Base-by-base conservation (phyloP, 2,888 invertebrate genomes). In the Tachina lurida region DNA sequence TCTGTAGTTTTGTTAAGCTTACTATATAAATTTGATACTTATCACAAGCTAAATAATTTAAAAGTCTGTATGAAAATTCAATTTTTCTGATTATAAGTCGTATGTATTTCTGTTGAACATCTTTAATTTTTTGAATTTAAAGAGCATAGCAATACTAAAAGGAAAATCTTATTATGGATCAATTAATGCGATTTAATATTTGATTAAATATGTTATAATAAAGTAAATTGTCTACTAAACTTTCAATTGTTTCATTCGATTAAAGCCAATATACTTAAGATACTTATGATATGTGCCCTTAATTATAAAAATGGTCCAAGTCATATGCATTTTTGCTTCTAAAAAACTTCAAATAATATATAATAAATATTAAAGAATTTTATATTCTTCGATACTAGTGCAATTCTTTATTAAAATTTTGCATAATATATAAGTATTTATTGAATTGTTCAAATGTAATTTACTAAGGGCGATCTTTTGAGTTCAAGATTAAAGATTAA, bases 171-270 rank as follows among this genome's bases (percentile, higher is more conserved):
- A 39, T 58, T 31, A 39, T 15, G 15, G 56, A 13, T 43, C 31
- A 45, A 62, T 63, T 79, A 71, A 78, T 54, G 15, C 12, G 70
- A 79, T 79, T 79, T 79, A 31, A 63, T 45, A 62, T 79, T 43
- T 63, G 62, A 63, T 71, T 62, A 15, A 78, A 62, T 52, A 63
- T 63, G 63, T 54, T 15, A 63, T 17, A 43, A 54, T 63, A 54
- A 71, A 63, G 45, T 71, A 54, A 63, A 62, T 62, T 62, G 63
- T 12, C 63, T 54, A 31, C n/a, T n/a, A 79, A 39, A 54, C 54
- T 52, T 63, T 31, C 49, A 52, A 52, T 62, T 52, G 52, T 5
- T 52, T 68, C n/a, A 19, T 5, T 41, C 3, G 22, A 19, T 49
- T 58, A 17, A 13, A 56, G 3, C 13, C 56, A 76, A 76, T 22